Base-by-base conservation (phyloP, 2,113 vertebrate species). In the Hiodon alosoides region DNA sequence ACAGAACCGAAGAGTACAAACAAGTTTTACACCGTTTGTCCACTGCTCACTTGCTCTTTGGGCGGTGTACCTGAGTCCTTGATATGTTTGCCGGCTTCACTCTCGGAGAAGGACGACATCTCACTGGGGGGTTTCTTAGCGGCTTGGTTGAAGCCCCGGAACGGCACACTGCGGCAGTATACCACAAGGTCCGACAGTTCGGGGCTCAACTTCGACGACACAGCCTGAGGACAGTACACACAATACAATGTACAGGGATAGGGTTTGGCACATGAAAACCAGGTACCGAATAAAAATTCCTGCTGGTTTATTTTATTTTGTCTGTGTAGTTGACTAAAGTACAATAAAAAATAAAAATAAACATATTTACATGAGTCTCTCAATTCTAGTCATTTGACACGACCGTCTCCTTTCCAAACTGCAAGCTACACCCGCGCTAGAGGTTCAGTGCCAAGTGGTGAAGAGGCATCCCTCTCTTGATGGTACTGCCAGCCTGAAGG, bases 61-160 rank as follows among this genome's bases (percentile, higher is more conserved):
- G 31, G 31, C 2, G 31, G 31, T 31, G 31, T 31, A 98, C 97
- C 96, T n/a, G 89, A 89, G 67, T 96, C 94, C 78, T 89, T 94
- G 71, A 91, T 87, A 69, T 92, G 85, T 67, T 90, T 92, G 79
- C 92, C 91, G 4, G 96, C 96, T 75, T 94, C 93, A 70, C 92
- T 94, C 81, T 98, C 97, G 0, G 89, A 94, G 88, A 98, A 94
- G 31, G 96, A 98, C 4, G 92, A 93, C 79, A 98, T 84, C 57
- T 95, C 84, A 2, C 73, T 87, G 52, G 91, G 71, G 3, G 85
- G 83, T 0, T 71, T 84, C 75, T 66, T 82, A 78, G 88, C 82
- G 11, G 91, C 86, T 0, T 84, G 83, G n/a, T 87, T 81, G 48
- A 95, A 91, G 76, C 85, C 81, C 0, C 85, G 90, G 81, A 95